Evolutionary conservation across 92 coral and sea anemone species (phyloP).

Genomic region (Montipora capitata): DNA sequence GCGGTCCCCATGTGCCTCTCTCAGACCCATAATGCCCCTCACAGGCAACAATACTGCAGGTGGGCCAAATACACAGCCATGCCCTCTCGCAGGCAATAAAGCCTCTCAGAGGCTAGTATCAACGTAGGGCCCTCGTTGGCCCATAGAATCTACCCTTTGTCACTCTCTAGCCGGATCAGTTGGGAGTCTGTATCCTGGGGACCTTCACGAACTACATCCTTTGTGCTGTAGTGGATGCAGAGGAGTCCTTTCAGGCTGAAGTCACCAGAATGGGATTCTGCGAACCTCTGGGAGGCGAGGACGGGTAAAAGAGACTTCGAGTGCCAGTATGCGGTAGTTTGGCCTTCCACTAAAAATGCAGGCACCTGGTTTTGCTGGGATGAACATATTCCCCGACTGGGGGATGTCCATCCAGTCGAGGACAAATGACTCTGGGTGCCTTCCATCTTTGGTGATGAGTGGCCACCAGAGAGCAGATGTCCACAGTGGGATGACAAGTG

Average conservation of each 20-base stretch:
- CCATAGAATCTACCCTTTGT: slow-evolving; percentile 1
- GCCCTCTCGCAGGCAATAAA: not conserved
- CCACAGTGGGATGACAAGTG: slow-evolving; percentile 34
- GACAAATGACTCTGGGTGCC: slow-evolving; percentile 14
- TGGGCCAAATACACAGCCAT: not conserved
- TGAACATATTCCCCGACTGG: too few species aligned
- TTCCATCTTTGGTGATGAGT: not conserved
- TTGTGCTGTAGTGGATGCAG: not conserved
- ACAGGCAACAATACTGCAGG: slow-evolving; percentile 13
- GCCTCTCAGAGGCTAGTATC: too few species aligned
- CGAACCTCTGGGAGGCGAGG: slow-evolving; percentile 1
- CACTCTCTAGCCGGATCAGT: not conserved
- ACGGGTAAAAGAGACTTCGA: not conserved
- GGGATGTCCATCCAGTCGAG: too few species aligned
- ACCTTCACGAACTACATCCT: not conserved
- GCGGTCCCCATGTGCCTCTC: slow-evolving; percentile 24
- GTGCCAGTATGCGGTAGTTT: not conserved
- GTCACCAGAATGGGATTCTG: slow-evolving; percentile 10
- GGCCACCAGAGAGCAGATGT: slow-evolving; percentile 47
- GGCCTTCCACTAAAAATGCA: too few species aligned
- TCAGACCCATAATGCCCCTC: slow-evolving; percentile 32
- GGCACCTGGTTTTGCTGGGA: too few species aligned
- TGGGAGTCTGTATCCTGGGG: not conserved
- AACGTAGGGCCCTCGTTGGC: not conserved
- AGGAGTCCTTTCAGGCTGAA: not conserved